A percentile compares a stretch with the other conserved stretches of the same genome.
phyloP scores from a whole-genome alignment of 2,113 vertebrate genomes.

The Planiliza haematocheilus region DNA sequence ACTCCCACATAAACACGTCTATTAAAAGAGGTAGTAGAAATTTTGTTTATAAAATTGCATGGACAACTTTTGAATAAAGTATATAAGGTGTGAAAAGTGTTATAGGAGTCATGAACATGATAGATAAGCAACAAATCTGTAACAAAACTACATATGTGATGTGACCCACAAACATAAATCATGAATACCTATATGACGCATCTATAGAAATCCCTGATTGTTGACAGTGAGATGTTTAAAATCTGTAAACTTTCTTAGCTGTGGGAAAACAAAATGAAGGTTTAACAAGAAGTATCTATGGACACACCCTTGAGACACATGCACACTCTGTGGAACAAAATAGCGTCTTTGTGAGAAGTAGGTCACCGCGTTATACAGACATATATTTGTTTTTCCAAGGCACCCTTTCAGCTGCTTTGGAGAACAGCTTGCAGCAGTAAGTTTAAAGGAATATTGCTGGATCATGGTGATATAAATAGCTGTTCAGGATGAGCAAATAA shows the following conservation, averaged over 20 bases:
- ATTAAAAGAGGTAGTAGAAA: too few species aligned
- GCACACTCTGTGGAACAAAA: conserved; percentile 5
- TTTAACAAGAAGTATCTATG: conserved; percentile 23
- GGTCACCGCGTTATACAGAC: conserved; percentile 19
- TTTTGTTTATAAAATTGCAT: too few species aligned
- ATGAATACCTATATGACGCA: neutral
- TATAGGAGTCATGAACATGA: neutral
- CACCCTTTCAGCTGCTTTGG: conserved; percentile 26
- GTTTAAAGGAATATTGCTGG: conserved; percentile 46
- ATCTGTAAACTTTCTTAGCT: neutral
- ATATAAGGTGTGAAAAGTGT: neutral
- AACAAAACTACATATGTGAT: conserved; percentile 12
- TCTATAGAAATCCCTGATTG: neutral
- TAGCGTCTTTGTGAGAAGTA: conserved; percentile 45
- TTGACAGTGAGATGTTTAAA: conserved; percentile 14
- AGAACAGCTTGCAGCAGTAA: conserved; percentile 18
- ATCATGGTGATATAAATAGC: conserved; percentile 33
- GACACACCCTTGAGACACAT: neutral
- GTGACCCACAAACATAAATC: conserved; percentile 40
- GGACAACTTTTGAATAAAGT: neutral
- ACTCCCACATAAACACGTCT: neutral
- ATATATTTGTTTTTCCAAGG: conserved; percentile 32
- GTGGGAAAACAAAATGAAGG: conserved; percentile 2
- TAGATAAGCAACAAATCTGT: neutral
- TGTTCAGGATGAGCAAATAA: conserved; percentile 19